phyloP scores from a whole-genome alignment of 2,113 vertebrate genomes.

The Ranitomeya imitator region DNA sequence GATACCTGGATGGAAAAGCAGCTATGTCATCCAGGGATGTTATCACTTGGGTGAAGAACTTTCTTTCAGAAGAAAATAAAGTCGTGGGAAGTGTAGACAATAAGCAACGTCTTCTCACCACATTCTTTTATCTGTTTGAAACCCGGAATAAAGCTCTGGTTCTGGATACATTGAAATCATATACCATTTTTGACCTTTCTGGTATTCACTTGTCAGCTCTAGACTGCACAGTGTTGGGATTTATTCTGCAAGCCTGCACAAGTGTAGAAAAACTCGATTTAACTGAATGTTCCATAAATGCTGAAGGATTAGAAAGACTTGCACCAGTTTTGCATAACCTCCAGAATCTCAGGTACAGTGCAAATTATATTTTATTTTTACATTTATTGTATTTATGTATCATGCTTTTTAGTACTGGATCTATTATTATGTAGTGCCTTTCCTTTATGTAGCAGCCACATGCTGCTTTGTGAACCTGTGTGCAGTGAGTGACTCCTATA shows the following conservation, averaged over 20 bases:
- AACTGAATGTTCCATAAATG: neutral
- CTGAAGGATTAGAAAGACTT: slow-evolving; percentile 26
- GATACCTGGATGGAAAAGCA: too few species aligned
- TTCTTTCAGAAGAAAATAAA: slow-evolving; percentile 47
- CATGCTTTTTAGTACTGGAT: too few species aligned
- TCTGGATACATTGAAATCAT: slow-evolving; percentile 57
- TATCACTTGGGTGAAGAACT: neutral
- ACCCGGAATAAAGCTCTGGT: slow-evolving; percentile 66
- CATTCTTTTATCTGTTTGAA: slow-evolving; percentile 68
- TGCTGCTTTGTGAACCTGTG: too few species aligned
- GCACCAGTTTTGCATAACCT: neutral
- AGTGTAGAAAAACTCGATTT: neutral
- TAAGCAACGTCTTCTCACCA: slow-evolving; percentile 50
- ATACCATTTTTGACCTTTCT: neutral
- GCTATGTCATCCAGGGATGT: neutral
- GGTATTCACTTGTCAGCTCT: neutral
- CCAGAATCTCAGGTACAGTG: neutral
- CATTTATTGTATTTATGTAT: neutral
- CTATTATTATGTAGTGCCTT: too few species aligned
- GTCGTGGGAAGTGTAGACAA: slow-evolving; percentile 56
- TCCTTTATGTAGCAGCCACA: too few species aligned
- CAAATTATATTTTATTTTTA: neutral
- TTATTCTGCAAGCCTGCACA: slow-evolving; percentile 24
- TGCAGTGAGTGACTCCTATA: too few species aligned
- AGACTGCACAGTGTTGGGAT: slow-evolving; percentile 63